Evolutionary conservation across 2,888 invertebrate species (phyloP), one percentile per base, ranked within the genome.

Genomic region (Julus scandinavius): DNA sequence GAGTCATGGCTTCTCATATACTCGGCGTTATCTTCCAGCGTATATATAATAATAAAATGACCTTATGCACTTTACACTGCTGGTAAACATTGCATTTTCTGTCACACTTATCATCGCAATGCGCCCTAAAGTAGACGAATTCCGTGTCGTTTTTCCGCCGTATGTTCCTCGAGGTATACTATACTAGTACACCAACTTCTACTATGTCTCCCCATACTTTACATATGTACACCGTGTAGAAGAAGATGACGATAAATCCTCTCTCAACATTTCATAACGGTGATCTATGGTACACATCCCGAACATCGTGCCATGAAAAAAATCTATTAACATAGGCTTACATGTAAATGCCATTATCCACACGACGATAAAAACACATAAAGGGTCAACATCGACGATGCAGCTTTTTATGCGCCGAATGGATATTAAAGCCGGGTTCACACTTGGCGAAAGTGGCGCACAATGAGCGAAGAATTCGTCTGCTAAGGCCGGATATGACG

Each of bases 1-100:
- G 20, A 72, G 72, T 72, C 72, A 72, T 72, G 72, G 72, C 72
- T 72, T 72, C 72, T 72, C 72, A n/a, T 72, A 6, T 72, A 72
- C 29, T 20, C 17, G 20, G 72, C 72, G 20, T 63, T 72, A 72
- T 72, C n/a, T 5, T 72, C 20, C 29, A 72, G 29, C 72, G 72
- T 29, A 20, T 72, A 72, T 72, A 20, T 72, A 20, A 72, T 72
- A 72, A 72, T 72, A 72, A 72, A 72, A 72, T 72, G 72, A 72
- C 72, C 72, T 29, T 72, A 7, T 72, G 72, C 72, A 72, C 72
- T 72, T 72, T 72, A 72, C 72, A 72, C 72, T 11, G 72, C 72
- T 72, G 72, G 72, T 72, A 72, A 72, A 72, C 72, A 72, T 72
- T 72, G 72, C 72, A 72, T 72, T 72, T 72, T 72, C 72, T 72